Conservation (phyloP, 2,113 vertebrate genomes). For the Heteronetta atricapilla region DNA sequence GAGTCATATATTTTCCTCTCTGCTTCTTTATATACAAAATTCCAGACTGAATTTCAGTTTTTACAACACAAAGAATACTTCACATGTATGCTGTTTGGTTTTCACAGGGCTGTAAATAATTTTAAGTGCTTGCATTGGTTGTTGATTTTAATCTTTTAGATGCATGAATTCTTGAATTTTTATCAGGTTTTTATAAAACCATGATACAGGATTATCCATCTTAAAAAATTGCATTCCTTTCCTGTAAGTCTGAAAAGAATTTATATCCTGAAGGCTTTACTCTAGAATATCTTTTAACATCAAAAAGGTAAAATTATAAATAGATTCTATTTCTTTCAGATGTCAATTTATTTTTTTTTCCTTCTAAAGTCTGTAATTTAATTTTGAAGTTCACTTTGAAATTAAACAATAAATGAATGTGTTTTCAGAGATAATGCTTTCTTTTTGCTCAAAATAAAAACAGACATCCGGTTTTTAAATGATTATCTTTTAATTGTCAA, state of each 20-base stretch:
- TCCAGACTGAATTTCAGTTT: slow-evolving; percentile 21
- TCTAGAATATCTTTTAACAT: slow-evolving; percentile 46
- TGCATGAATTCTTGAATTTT: slow-evolving; percentile 18
- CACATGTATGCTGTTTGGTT: slow-evolving; percentile 41
- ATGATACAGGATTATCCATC: slow-evolving; percentile 16
- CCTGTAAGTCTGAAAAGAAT: slow-evolving; percentile 20
- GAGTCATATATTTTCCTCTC: neutral
- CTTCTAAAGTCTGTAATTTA: slow-evolving; percentile 33
- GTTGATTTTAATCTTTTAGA: slow-evolving; percentile 50
- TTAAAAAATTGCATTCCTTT: slow-evolving; percentile 34
- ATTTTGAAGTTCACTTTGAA: slow-evolving; percentile 57
- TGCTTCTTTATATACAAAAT: neutral
- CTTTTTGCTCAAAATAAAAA: slow-evolving; percentile 32
- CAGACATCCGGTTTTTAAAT: neutral
- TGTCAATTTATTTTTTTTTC: slow-evolving; percentile 19
- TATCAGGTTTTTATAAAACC: slow-evolving; percentile 35
- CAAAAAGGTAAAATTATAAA: slow-evolving; percentile 60
- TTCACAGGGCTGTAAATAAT: slow-evolving; percentile 58
- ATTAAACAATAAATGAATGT: slow-evolving; percentile 25
- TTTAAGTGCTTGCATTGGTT: slow-evolving; percentile 23
- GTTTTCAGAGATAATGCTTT: slow-evolving; percentile 27
- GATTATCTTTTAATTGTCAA: neutral
- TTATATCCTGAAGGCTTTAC: slow-evolving; percentile 41
- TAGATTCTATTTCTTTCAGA: slow-evolving; percentile 61
- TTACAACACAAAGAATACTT: neutral